Conservation (phyloP, 1,140 invertebrate species). For the Lasioglossum albipes region DNA sequence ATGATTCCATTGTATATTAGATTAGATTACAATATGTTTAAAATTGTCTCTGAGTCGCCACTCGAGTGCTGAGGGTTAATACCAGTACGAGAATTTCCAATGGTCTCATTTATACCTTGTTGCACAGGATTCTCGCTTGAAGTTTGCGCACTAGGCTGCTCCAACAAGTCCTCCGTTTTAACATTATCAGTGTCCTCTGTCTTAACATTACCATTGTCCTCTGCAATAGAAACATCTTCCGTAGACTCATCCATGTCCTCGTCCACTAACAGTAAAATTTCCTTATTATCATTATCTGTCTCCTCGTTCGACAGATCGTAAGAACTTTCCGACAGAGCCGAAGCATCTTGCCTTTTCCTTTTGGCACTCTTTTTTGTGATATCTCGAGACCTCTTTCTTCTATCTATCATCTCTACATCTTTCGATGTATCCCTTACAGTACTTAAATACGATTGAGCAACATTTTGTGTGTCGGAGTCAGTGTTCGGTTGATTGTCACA, state of each 20-base stretch:
- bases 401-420: slow-evolving; percentile 15
- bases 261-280: slow-evolving; percentile 27
- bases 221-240: slow-evolving; percentile 23
- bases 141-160: slow-evolving; percentile 8
- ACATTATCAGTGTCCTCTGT: slow-evolving; percentile 4
- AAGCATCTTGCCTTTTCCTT: slow-evolving; percentile 30
- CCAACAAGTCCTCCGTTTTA: neutral
- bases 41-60: too few relatives aligned
- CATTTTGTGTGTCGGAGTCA: neutral
- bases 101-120: slow-evolving; percentile 29
- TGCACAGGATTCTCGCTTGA: slow-evolving; percentile 19
- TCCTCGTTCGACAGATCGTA: slow-evolving; percentile 5
- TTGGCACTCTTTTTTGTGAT: slow-evolving; percentile 26
- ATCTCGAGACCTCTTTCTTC: slow-evolving; percentile 25
- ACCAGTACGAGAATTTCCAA: neutral
- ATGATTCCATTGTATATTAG: too few relatives aligned
- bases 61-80: neutral
- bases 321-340: neutral
- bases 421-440: slow-evolving; percentile 8
- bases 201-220: slow-evolving; percentile 4
- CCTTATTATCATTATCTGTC: neutral
- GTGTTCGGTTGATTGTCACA: neutral
- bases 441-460: slow-evolving; percentile 15
- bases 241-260: slow-evolving; percentile 12
- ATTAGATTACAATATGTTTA: too few relatives aligned